Percentiles rank a stretch among this genome's conserved stretches.
phyloP scores from a whole-genome alignment of 2,888 invertebrate genomes.

The Pachycephus smyrnensis region DNA sequence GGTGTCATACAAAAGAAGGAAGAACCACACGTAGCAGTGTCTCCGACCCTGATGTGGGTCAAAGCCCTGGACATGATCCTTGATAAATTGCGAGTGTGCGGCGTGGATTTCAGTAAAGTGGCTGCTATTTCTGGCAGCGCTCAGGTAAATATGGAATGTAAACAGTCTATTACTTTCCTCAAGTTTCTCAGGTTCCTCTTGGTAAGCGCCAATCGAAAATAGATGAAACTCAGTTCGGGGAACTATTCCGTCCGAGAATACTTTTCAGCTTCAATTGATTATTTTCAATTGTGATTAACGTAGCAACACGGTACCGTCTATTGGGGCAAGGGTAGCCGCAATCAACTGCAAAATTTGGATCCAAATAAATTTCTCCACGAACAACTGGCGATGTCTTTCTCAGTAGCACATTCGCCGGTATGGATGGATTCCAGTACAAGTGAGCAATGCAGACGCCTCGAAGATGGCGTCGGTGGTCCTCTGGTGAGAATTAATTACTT shows the following conservation, averaged over 20 bases:
- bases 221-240: not conserved
- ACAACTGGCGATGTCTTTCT: constrained; percentile 85
- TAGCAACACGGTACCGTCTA: constrained; percentile 98
- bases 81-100: constrained; percentile 83
- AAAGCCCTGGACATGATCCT: constrained; percentile 93
- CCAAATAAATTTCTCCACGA: constrained; percentile 84
- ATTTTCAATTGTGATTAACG: not conserved
- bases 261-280: not conserved
- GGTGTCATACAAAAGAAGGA: constrained; percentile 71
- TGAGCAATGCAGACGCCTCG: constrained; percentile 81
- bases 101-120: constrained; percentile 87
- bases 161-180: not conserved
- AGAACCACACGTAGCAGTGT: constrained; percentile 73
- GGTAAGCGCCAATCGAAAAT: not conserved
- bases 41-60: constrained; percentile 94
- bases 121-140: constrained; percentile 90
- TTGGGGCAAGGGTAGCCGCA: constrained; percentile 85
- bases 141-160: constrained; percentile 74
- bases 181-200: not conserved
- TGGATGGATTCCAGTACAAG: constrained; percentile 96
- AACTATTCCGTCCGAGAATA: not conserved
- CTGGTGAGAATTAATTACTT: constrained; percentile 68
- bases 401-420: constrained; percentile 84
- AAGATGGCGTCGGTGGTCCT: constrained; percentile 84
- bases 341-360: constrained; percentile 75